These are phyloP conservation scores for Lochmaea crataegi DNA, from an alignment of 2,888 invertebrate species.

Conservation along the genomic window DNA sequence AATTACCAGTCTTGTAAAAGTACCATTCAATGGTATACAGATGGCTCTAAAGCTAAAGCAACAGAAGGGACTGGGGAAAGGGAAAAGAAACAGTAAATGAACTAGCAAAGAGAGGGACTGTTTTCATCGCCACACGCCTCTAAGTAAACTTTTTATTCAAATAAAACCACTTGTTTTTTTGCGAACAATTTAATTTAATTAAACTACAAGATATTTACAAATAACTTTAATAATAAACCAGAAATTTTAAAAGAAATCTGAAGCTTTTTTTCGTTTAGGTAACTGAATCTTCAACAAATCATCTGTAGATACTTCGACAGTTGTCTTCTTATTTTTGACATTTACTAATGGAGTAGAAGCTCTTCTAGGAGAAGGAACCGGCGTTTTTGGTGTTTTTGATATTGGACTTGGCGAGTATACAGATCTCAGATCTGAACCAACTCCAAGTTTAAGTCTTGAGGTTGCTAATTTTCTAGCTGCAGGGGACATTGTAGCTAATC, in stretches of 20 bases:
- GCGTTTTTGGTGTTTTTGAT: conserved; percentile 45
- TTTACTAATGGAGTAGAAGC: conserved; percentile 65
- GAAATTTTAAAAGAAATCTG: conserved; percentile 78
- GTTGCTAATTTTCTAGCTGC: conserved; percentile 91
- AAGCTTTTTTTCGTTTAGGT: conserved; percentile 79
- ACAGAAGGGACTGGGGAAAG: too few relatives aligned
- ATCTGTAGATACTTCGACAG: conserved; percentile 76
- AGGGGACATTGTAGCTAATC: conserved; percentile 92
- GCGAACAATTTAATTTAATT: neutral
- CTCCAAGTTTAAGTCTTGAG: conserved; percentile 66
- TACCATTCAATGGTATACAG: too few relatives aligned
- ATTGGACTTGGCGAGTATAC: conserved; percentile 69
- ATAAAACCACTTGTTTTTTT: too few relatives aligned
- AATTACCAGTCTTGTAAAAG: too few relatives aligned
- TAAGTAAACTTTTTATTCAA: too few relatives aligned
- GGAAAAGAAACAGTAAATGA: too few relatives aligned
- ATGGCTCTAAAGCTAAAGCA: too few relatives aligned
- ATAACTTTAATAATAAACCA: neutral
- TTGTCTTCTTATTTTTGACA: conserved; percentile 64
- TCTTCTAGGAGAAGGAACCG: conserved; percentile 54
- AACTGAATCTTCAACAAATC: conserved; percentile 85
- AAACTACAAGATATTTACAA: neutral
- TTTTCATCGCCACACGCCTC: too few relatives aligned
- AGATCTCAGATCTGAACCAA: conserved; percentile 60
- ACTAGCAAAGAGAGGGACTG: too few relatives aligned